phyloP scores from a whole-genome alignment of 2,888 invertebrate genomes.

The Drosophila trichaetosa region DNA sequence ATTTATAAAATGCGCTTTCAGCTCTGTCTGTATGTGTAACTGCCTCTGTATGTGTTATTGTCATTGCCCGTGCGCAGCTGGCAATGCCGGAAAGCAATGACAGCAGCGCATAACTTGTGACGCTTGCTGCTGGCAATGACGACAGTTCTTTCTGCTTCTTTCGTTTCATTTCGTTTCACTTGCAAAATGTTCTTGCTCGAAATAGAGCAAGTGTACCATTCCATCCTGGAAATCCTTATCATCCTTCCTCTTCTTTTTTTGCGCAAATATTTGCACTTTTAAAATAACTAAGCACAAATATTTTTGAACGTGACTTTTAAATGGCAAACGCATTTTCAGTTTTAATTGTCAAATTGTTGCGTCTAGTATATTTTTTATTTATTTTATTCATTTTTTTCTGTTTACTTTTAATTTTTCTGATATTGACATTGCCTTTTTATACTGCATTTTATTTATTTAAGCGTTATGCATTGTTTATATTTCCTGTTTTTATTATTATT shows the following conservation, averaged over 20 bases:
- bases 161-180: slow-evolving; percentile 29
- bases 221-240: background rate
- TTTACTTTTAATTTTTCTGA: background rate
- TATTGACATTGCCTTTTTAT: slow-evolving; percentile 30
- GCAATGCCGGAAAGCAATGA: slow-evolving; percentile 74
- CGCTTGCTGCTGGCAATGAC: slow-evolving; percentile 66
- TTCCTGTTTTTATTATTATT: slow-evolving; percentile 59
- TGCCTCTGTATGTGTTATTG: slow-evolving; percentile 29
- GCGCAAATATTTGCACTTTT: slow-evolving; percentile 61
- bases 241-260: slow-evolving; percentile 1
- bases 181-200: slow-evolving; percentile 49
- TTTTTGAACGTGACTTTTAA: slow-evolving; percentile 61
- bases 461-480: slow-evolving; percentile 63
- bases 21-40: slow-evolving; percentile 46
- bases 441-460: slow-evolving; percentile 31
- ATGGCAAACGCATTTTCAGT: slow-evolving; percentile 56
- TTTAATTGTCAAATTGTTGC: slow-evolving; percentile 34
- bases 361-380: slow-evolving; percentile 1
- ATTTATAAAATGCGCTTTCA: slow-evolving; percentile 78
- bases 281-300: slow-evolving; percentile 63
- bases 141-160: slow-evolving; percentile 38
- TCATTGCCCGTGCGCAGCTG: slow-evolving; percentile 51
- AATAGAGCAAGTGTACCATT: slow-evolving; percentile 63
- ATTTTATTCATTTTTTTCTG: slow-evolving; percentile 18
- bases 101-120: slow-evolving; percentile 61